Evolutionary conservation across 1,140 invertebrate genomes (phyloP).

Genomic region (Rhagoletis pomonella): DNA sequence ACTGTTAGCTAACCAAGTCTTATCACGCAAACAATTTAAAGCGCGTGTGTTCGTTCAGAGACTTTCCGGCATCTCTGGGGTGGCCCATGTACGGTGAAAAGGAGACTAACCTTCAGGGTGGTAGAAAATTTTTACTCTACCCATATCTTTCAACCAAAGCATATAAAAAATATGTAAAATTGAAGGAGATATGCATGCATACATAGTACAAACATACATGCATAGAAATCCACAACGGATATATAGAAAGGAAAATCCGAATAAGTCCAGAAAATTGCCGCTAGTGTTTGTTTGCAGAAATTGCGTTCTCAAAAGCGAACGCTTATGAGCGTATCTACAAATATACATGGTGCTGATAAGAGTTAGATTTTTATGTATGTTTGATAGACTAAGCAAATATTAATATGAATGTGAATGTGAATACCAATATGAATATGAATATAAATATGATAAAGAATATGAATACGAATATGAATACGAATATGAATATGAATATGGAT

Average conservation of each 20-base stretch:
- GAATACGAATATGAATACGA: too few species aligned
- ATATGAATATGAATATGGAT: neutral
- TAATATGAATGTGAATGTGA: neutral
- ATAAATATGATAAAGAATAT: neutral
- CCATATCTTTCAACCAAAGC: neutral
- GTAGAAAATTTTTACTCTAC: too few species aligned
- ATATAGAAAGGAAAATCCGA: neutral
- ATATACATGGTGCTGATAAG: too few species aligned
- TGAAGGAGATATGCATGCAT: neutral
- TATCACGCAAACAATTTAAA: neutral
- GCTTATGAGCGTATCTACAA: too few species aligned
- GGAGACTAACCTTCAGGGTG: neutral
- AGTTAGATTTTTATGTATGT: neutral
- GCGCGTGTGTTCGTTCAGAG: neutral
- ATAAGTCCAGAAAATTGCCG: constrained; percentile 27
- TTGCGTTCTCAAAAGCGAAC: neutral
- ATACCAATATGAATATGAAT: neutral
- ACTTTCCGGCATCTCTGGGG: neutral
- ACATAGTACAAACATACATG: neutral
- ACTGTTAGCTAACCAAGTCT: neutral
- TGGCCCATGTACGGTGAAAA: neutral
- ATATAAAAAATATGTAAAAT: neutral
- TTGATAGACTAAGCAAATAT: neutral
- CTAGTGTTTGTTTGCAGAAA: constrained; percentile 22
- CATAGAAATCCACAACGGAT: too few species aligned